Percentiles rank a stretch among this genome's conserved stretches.
Conservation (phyloP, 2,797 vertebrate species). For the Pipistrellus kuhlii region DNA sequence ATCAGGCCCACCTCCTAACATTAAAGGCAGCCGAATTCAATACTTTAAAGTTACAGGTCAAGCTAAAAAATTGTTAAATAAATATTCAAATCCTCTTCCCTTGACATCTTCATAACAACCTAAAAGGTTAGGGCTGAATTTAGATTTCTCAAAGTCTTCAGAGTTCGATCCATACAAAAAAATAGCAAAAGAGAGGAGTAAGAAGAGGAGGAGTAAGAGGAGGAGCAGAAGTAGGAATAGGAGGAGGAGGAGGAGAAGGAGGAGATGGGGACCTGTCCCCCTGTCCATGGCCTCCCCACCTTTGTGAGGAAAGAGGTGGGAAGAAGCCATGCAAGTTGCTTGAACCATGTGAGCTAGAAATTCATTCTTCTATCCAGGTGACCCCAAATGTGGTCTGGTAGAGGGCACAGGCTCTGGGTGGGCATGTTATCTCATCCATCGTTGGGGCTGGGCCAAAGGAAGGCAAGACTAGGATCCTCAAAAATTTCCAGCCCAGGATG, state of each 20-base stretch:
- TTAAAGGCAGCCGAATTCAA: neutral
- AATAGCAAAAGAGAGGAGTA: neutral
- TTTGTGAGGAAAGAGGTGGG: neutral
- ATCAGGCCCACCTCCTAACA: neutral
- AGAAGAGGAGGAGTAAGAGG: neutral
- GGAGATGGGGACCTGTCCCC: neutral
- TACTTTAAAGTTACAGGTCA: constrained; percentile 36
- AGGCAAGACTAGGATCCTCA: neutral
- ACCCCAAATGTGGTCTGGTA: neutral
- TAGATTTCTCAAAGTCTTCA: constrained; percentile 34
- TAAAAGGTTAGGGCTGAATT: constrained; percentile 45
- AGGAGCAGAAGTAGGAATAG: too few relatives aligned
- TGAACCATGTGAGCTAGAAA: neutral
- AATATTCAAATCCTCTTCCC: neutral
- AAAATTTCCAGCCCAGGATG: neutral
- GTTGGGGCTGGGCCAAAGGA: neutral
- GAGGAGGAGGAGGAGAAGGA: neutral
- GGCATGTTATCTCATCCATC: neutral
- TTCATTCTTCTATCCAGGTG: neutral
- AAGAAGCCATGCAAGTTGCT: neutral
- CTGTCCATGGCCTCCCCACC: neutral
- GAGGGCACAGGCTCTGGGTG: neutral
- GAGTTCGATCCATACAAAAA: neutral
- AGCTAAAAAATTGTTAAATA: constrained; percentile 8
- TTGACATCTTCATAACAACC: neutral